Conservation (phyloP, 2,797 vertebrate species). For the Lutjanus argentimaculatus region DNA sequence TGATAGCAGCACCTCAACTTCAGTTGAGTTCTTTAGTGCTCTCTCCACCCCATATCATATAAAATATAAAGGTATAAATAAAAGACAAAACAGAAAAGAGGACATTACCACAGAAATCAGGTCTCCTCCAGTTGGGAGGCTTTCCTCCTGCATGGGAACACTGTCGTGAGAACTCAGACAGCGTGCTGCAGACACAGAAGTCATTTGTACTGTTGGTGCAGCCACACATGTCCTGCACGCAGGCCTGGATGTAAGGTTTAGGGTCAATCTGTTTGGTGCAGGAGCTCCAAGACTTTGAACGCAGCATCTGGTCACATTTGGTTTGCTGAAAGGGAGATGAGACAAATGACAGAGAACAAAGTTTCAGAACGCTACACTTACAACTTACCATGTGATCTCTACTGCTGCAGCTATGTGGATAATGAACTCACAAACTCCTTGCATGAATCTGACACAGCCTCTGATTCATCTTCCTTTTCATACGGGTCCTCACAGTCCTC, state of each 20-base stretch:
- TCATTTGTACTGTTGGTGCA: conserved; percentile 72
- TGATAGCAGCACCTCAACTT: too few relatives aligned
- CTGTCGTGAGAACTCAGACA: conserved; percentile 94
- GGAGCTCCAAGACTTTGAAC: conserved; percentile 82
- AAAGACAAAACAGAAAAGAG: not conserved
- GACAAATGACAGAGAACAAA: not conserved
- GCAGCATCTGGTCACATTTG: conserved; percentile 84
- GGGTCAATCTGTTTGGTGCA: conserved; percentile 85
- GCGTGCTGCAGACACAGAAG: conserved; percentile 90
- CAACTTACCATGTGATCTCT: too few relatives aligned
- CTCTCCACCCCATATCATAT: not conserved
- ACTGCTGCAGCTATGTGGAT: not conserved
- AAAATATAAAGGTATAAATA: not conserved
- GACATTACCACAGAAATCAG: conserved; percentile 89
- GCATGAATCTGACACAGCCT: conserved; percentile 65
- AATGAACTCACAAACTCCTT: conserved; percentile 77
- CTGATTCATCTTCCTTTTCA: conserved; percentile 78
- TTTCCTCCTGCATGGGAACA: conserved; percentile 93
- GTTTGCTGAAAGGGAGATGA: conserved; percentile 75
- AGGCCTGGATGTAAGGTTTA: conserved; percentile 89
- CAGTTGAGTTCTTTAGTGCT: not conserved
- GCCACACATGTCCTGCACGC: conserved; percentile 90
- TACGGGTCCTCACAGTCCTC: conserved; percentile 88
- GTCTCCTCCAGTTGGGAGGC: conserved; percentile 92
- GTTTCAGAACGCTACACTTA: not conserved